Evolutionary conservation across 2,797 vertebrate species (phyloP), one percentile per base, ranked within the genome.

Genomic region (Coregonus ussuriensis): DNA sequence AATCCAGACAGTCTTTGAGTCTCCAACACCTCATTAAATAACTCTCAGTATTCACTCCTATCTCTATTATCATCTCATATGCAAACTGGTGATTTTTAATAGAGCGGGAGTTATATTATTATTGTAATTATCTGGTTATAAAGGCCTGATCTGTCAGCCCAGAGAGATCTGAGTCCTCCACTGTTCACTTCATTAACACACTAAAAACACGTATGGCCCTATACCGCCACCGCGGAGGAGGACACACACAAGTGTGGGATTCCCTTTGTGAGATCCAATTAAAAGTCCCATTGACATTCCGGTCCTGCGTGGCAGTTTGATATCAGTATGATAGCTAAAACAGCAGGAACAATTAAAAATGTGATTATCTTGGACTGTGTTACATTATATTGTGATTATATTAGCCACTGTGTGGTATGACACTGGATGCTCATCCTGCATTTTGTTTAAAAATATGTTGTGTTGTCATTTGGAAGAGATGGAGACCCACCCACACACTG

Each of bases 21-120:
- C 83, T 83, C 74, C 80, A 78, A 86, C 90, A 82, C 87, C 85
- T 89, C 88, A 92, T 93, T 93, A 93, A 93, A 87, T 89, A 75
- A 73, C 77, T 70, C 74, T 3, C 54, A 79, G 76, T 79, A 81
- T 81, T 4, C 72, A 54, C 47, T 72, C 59, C 73, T 66, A 77
- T 79, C 76, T 85, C 76, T 85, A 87, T 92, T 91, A 93, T 93
- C 91, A 90, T 83, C 84, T 79, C 65, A 80, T 69, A 35, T 59
- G 76, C 89, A 92, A 87, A 85, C 77, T 84, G 74, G 59, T 82
- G 84, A 79, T 79, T 76, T 85, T 87, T 80, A 74, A 54, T 71
- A 78, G 79, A 79, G 71, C 77, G 79, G 70, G 56, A 74, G 79
- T 13, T 25, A 63, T 63, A 29, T 29, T 63, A 63, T 29, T 25